Conservation (phyloP, 1,140 invertebrate species). For the Musca vetustissima region DNA sequence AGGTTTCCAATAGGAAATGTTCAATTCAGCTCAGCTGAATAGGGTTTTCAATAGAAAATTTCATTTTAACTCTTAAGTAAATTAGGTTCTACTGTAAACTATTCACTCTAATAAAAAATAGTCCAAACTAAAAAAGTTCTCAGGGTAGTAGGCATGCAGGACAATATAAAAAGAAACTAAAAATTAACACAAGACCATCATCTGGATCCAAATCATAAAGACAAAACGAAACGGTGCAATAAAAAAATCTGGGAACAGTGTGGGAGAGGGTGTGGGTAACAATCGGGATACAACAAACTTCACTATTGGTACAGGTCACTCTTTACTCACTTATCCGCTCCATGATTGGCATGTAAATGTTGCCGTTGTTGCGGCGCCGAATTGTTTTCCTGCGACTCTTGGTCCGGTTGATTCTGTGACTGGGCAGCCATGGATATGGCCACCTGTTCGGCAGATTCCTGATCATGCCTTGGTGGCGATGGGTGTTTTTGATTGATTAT, state of each 20-base stretch:
- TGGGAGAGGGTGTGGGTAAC: neutral
- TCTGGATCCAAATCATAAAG: too few relatives aligned
- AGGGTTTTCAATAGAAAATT: too few relatives aligned
- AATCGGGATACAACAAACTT: neutral
- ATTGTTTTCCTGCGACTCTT: conserved; percentile 16
- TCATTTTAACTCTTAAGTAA: too few relatives aligned
- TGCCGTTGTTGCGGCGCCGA: neutral
- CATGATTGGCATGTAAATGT: conserved; percentile 10
- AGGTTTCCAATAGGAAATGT: too few relatives aligned
- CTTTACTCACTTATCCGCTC: conserved; percentile 29
- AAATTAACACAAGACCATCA: neutral
- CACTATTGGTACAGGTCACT: neutral
- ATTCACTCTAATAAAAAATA: too few relatives aligned
- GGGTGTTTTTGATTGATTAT: conserved; percentile 49
- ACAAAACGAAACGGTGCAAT: neutral
- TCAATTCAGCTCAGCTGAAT: too few relatives aligned
- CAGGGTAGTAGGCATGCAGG: neutral
- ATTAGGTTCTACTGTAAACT: too few relatives aligned
- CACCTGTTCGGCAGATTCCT: neutral
- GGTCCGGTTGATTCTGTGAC: conserved; percentile 2
- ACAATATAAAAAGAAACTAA: neutral
- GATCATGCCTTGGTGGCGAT: conserved; percentile 40
- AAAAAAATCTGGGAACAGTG: neutral
- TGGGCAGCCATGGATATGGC: neutral
- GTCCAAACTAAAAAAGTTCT: neutral